Base-by-base conservation (phyloP, 2,113 vertebrate genomes). In the Tiliqua scincoides region DNA sequence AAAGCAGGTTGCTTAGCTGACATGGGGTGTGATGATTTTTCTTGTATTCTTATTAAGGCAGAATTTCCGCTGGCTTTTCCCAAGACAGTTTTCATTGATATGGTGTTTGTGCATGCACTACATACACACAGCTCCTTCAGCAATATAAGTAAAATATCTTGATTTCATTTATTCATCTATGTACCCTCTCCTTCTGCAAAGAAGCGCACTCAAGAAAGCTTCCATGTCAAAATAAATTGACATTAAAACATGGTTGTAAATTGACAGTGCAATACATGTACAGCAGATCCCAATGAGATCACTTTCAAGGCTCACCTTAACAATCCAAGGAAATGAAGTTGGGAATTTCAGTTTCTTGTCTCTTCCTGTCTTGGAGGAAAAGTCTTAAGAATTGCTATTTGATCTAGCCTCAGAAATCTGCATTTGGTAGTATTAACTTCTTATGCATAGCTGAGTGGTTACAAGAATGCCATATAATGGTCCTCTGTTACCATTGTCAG, bases 11-110 rank as follows among this genome's bases (percentile, higher is more conserved):
- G 65, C 43, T 71, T 40, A 65, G 52, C 32, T 73, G 70, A 40
- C 37, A 52, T 62, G 59, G 17, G 23, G 12, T 3, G 11, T 23
- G 40, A 4, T 65, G 59, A 35, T 86, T 63, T 82, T 23, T 61
- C 25, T 40, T 27, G n/a, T 61, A 67, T 91, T 87, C 48, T 92
- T 57, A 85, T 6, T 70, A 59, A 83, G 37, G 1, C 17, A 40
- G 21, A 21, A 18, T 61, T 78, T 78, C 21, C 70, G 40, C 70
- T 72, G 35, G 1, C 21, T 37, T 23, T 78, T 57, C 21, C 52
- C 20, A 61, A 59, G 54, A 59, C 7, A 8, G 48, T 15, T 18
- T 77, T 52, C 27, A 27, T 65, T 65, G 63, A 27, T 65, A 11
- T 65, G 9, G 25, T 2, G 63, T 65, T 35, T 35, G 6, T 35